A percentile compares a stretch with the other conserved stretches of the same genome.
Conservation (phyloP, 2,797 vertebrate genomes). For the Scarus forsteni region DNA sequence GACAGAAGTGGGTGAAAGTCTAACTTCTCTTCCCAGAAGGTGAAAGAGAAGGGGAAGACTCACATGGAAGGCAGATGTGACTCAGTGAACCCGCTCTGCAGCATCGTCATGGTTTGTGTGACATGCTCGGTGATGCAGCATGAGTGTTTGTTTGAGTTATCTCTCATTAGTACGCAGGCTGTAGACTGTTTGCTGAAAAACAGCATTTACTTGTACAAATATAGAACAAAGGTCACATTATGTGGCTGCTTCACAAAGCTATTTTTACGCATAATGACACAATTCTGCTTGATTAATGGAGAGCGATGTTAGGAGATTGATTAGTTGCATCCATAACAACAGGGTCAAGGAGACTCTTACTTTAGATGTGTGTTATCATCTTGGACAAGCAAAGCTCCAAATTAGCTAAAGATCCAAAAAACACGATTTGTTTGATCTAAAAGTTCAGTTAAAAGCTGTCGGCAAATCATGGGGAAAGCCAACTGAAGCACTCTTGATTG, state of each 20-base stretch:
- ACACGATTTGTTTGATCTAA: neutral
- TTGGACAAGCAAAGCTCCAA: neutral
- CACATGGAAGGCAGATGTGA: conserved; percentile 20
- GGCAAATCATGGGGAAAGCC: too few species aligned
- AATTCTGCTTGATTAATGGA: neutral
- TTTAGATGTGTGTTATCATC: neutral
- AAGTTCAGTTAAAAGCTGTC: too few species aligned
- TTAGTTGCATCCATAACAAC: neutral
- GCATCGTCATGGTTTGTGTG: conserved; percentile 17
- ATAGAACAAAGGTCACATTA: conserved; percentile 41
- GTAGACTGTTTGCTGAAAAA: conserved; percentile 6
- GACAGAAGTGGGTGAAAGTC: conserved; percentile 42
- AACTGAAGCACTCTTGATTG: too few species aligned
- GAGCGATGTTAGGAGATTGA: neutral
- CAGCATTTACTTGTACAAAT: conserved; percentile 29
- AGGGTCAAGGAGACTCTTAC: neutral
- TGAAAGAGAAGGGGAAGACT: neutral
- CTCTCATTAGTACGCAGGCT: conserved; percentile 25
- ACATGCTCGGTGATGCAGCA: conserved; percentile 3
- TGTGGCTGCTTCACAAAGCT: neutral
- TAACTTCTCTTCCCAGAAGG: conserved; percentile 15
- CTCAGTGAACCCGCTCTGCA: conserved; percentile 35
- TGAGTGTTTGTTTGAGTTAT: conserved; percentile 5
- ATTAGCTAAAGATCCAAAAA: neutral
- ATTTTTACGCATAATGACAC: conserved; percentile 1